These are phyloP conservation scores for Volucella zonaria DNA, from an alignment of 2,888 invertebrate genomes.

Conservation along the genomic window DNA sequence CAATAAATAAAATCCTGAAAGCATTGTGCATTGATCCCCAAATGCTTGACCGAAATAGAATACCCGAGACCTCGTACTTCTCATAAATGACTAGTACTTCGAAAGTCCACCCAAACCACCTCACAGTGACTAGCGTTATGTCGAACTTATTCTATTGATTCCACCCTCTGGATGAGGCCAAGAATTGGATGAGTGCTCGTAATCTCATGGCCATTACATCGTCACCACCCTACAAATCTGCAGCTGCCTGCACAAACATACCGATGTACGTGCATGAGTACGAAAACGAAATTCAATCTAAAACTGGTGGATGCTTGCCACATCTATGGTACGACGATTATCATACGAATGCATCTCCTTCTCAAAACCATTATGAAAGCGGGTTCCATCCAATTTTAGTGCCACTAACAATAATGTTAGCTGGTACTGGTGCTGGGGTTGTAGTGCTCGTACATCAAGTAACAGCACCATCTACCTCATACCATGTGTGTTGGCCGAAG, in stretches of 20 bases:
- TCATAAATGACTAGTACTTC: constrained; percentile 18
- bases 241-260: not conserved
- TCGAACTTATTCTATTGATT: not conserved
- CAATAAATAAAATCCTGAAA: constrained; percentile 52
- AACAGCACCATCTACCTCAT: not conserved
- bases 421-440: not conserved
- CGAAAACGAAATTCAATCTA: constrained; percentile 20
- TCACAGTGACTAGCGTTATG: too few species aligned
- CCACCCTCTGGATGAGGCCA: not conserved
- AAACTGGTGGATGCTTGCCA: not conserved
- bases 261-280: constrained; percentile 6
- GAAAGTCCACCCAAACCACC: not conserved
- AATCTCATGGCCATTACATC: constrained; percentile 49
- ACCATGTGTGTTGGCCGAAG: not conserved
- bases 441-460: not conserved
- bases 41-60: constrained; percentile 35
- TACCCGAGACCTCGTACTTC: not conserved
- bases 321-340: too few species aligned
- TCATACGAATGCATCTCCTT: constrained; percentile 1
- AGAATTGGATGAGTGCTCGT: constrained; percentile 18
- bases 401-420: constrained; percentile 11
- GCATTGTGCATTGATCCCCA: constrained; percentile 27
- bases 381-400: constrained; percentile 36
- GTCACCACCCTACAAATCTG: constrained; percentile 27
- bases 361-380: not conserved